Conservation (phyloP, 2,888 invertebrate species). For the Zygaena filipendulae region DNA sequence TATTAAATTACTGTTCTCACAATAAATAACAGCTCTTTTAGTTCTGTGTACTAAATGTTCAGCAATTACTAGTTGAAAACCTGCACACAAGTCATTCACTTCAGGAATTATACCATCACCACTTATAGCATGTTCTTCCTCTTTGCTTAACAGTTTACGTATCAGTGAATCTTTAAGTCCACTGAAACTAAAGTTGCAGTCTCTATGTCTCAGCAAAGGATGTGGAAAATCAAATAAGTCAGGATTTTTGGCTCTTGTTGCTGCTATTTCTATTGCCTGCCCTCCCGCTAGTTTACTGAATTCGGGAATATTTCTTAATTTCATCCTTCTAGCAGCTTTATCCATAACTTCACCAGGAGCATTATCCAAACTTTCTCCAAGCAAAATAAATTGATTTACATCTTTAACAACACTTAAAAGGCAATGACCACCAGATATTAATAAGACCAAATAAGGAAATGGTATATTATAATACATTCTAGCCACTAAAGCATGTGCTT, state of each 20-base stretch:
- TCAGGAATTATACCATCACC: conserved; percentile 80
- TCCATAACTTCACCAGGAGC: conserved; percentile 95
- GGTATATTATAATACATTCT: conserved; percentile 77
- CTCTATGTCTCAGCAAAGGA: conserved; percentile 71
- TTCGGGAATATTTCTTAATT: conserved; percentile 80
- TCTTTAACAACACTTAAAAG: conserved; percentile 79
- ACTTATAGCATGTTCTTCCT: conserved; percentile 61
- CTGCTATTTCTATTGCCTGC: conserved; percentile 84
- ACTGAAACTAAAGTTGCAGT: conserved; percentile 94
- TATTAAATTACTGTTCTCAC: conserved; percentile 70
- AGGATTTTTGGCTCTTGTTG: conserved; percentile 72
- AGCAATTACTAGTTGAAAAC: conserved; percentile 78
- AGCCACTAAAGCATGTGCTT: conserved; percentile 94
- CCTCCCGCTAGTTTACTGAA: conserved; percentile 85
- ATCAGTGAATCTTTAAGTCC: conserved; percentile 77
- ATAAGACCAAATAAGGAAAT: conserved; percentile 89
- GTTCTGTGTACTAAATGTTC: conserved; percentile 85
- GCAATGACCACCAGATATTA: conserved; percentile 96
- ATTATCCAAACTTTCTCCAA: conserved; percentile 85
- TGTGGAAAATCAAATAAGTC: conserved; percentile 73
- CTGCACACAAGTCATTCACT: conserved; percentile 86
- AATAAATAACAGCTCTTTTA: conserved; percentile 85
- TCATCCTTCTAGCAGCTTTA: conserved; percentile 89
- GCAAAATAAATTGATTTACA: conserved; percentile 79
- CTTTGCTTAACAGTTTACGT: conserved; percentile 66